Percentiles rank a stretch among this genome's conserved stretches.
Conservation (phyloP, 2,888 invertebrate genomes). For the Hofmannophila pseudospretella region DNA sequence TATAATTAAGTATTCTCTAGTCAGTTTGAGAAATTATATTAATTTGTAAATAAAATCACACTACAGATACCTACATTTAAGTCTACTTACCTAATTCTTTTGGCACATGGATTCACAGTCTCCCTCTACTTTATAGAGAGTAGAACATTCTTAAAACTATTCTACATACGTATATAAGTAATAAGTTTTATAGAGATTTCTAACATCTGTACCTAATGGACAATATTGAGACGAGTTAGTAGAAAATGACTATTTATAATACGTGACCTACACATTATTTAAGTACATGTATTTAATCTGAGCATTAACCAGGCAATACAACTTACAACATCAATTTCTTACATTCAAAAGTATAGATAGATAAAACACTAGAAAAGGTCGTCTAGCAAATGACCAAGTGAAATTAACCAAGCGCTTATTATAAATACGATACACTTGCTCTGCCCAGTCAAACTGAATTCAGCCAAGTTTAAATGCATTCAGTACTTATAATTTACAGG, state of each 20-base stretch:
- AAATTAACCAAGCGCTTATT: no score
- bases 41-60: constrained; percentile 4
- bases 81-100: constrained; percentile 33
- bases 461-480: no score
- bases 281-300: background rate
- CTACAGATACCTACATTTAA: constrained; percentile 1
- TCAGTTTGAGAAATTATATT: background rate
- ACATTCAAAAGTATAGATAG: no score
- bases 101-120: constrained; percentile 55
- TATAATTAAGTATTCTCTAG: background rate
- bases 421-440: no score
- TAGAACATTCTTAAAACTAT: constrained; percentile 13
- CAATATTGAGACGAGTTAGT: constrained; percentile 1
- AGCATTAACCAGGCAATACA: background rate
- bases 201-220: constrained; percentile 6
- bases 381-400: no score
- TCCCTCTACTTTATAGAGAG: constrained; percentile 22
- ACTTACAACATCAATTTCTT: background rate
- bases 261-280: no score
- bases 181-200: background rate
- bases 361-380: no score
- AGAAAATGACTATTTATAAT: background rate
- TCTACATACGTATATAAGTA: constrained; percentile 3
- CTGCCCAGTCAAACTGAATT: no score
- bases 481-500: no score